Conservation (phyloP, 2,888 invertebrate species). For the Clitarchus hookeri region DNA sequence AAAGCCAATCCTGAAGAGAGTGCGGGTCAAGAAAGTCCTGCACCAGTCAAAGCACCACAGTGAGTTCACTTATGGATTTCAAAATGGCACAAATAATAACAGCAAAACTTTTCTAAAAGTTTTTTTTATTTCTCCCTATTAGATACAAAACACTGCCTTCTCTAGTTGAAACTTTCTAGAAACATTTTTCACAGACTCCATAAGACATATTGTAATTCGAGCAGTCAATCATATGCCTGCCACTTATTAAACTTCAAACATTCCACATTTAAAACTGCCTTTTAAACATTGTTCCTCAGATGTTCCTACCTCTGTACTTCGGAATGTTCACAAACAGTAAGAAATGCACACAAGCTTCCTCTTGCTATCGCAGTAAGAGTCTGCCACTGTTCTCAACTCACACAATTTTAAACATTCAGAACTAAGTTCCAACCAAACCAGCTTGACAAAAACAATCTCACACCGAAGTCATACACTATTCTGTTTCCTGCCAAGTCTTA, state of each 20-base stretch:
- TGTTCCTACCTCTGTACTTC: neutral
- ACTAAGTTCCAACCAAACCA: neutral
- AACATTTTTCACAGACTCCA: slow-evolving; percentile 41
- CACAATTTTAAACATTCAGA: neutral
- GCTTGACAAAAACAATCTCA: neutral
- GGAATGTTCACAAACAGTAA: slow-evolving; percentile 8
- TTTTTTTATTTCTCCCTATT: slow-evolving; percentile 62
- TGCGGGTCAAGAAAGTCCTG: too few relatives aligned
- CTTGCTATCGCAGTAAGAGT: neutral
- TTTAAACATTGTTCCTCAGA: neutral
- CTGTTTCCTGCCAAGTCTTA: neutral
- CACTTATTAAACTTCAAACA: neutral
- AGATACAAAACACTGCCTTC: slow-evolving; percentile 63
- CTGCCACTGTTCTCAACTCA: neutral
- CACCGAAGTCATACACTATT: neutral
- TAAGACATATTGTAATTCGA: slow-evolving; percentile 16
- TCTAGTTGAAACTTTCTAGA: slow-evolving; percentile 57
- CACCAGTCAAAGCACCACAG: too few relatives aligned
- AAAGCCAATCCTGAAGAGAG: too few relatives aligned
- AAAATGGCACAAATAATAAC: too few relatives aligned
- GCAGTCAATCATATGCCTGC: neutral
- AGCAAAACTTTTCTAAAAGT: slow-evolving; percentile 57
- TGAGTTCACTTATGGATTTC: too few relatives aligned
- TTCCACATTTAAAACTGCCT: neutral
- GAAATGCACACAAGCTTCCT: neutral